Conservation (phyloP, 2,888 invertebrate genomes). For the Panzeria rudis region DNA sequence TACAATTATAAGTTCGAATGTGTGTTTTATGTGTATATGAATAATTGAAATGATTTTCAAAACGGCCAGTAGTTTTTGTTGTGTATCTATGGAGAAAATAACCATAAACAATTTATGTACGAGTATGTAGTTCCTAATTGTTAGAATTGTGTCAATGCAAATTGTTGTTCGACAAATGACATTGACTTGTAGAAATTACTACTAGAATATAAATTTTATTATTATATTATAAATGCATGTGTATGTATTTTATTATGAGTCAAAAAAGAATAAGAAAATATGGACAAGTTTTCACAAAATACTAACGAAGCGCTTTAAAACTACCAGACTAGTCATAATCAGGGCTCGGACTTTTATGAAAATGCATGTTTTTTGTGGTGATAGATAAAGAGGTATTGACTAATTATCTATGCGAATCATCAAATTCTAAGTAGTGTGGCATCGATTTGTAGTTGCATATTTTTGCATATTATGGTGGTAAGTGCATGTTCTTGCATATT, state of each 20-base stretch:
- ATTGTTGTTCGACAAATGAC: conserved; percentile 42
- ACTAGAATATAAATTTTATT: neutral
- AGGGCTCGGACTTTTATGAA: too few relatives aligned
- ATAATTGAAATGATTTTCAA: neutral
- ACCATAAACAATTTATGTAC: conserved; percentile 16
- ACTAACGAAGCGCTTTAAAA: too few relatives aligned
- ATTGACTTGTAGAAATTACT: conserved; percentile 40
- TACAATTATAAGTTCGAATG: neutral
- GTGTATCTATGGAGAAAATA: conserved; percentile 4
- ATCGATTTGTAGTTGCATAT: too few relatives aligned
- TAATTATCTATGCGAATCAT: too few relatives aligned
- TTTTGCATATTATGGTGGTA: too few relatives aligned
- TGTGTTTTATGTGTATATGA: neutral
- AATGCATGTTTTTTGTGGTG: too few relatives aligned
- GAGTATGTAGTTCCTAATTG: conserved; percentile 39
- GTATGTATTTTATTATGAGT: neutral
- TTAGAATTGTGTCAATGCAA: conserved; percentile 59
- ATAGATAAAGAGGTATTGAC: too few relatives aligned
- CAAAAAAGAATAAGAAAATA: neutral
- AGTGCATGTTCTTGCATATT: too few relatives aligned
- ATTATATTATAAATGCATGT: neutral
- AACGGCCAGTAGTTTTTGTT: conserved; percentile 1
- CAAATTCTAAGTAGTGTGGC: too few relatives aligned
- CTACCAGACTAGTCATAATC: too few relatives aligned
- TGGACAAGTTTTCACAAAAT: too few relatives aligned